These are phyloP conservation scores for Phoxinus dragarum DNA, from an alignment of 2,797 vertebrate genomes.

Conservation along the genomic window DNA sequence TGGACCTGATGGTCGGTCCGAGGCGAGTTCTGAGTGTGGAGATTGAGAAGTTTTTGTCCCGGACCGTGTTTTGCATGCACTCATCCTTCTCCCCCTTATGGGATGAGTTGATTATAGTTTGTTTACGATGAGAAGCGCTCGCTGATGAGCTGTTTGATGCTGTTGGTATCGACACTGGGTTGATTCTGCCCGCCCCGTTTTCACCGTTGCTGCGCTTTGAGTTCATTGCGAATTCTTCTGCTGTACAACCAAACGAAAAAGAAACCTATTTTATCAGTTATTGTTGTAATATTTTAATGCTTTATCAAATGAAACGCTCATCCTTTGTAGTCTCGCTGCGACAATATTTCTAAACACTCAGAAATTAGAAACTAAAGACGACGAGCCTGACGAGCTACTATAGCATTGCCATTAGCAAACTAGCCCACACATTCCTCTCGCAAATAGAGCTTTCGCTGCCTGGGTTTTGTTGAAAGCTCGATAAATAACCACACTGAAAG, in stretches of 20 bases:
- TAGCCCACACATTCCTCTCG: constrained; percentile 1
- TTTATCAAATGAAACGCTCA: background rate
- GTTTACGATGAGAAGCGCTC: constrained; percentile 72
- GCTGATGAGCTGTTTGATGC: constrained; percentile 44
- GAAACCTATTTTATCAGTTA: background rate
- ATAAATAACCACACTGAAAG: background rate
- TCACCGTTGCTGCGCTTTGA: constrained; percentile 57
- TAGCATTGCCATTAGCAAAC: constrained; percentile 43
- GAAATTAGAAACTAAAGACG: background rate
- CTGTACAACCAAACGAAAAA: background rate
- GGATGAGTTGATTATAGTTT: constrained; percentile 70
- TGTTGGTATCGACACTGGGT: constrained; percentile 55
- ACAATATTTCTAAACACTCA: background rate
- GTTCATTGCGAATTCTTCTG: constrained; percentile 49
- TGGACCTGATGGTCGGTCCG: constrained; percentile 79
- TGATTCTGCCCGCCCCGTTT: constrained; percentile 47
- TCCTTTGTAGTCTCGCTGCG: background rate
- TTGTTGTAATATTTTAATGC: background rate
- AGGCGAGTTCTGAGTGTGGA: constrained; percentile 79
- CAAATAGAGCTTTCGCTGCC: background rate
- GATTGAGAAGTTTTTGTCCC: constrained; percentile 74
- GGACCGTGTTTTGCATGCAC: constrained; percentile 62
- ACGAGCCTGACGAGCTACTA: constrained; percentile 20
- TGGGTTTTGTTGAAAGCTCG: background rate
- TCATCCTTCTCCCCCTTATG: constrained; percentile 72